Conservation (phyloP, 1,140 invertebrate species). For the Epicauta chinensis region DNA sequence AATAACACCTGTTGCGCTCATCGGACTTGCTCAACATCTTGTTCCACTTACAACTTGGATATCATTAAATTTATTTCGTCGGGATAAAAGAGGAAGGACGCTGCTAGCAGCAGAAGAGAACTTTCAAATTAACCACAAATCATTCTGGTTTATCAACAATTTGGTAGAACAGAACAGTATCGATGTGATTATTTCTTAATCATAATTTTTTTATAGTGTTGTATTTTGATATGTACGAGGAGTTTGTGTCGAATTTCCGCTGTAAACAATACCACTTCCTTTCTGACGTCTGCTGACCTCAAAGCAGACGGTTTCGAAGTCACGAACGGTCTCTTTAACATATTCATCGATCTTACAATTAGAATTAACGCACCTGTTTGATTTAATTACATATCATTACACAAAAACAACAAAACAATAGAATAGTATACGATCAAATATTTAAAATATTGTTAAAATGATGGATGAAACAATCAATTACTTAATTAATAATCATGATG, state of each 20-base stretch:
- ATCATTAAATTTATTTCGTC: slow-evolving; percentile 9
- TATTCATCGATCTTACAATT: neutral
- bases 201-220: neutral
- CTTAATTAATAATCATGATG: no score
- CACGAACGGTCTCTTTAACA: slow-evolving; percentile 2
- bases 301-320: neutral
- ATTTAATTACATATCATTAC: neutral
- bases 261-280: slow-evolving; percentile 16
- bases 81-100: neutral
- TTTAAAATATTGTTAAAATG: no score
- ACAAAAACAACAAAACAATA: no score
- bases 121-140: neutral
- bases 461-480: no score
- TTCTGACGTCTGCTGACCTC: slow-evolving; percentile 14
- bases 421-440: no score
- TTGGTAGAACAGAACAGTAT: neutral
- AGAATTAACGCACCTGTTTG: neutral
- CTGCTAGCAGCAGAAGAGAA: neutral
- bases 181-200: no score
- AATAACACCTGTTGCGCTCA: slow-evolving; percentile 12
- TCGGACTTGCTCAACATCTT: slow-evolving; percentile 14
- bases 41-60: slow-evolving; percentile 12
- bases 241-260: slow-evolving; percentile 2
- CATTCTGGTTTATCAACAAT: neutral
- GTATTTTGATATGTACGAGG: neutral